These are phyloP conservation scores for Ceramica pisi DNA, from an alignment of 2,888 invertebrate species.

Conservation along the genomic window DNA sequence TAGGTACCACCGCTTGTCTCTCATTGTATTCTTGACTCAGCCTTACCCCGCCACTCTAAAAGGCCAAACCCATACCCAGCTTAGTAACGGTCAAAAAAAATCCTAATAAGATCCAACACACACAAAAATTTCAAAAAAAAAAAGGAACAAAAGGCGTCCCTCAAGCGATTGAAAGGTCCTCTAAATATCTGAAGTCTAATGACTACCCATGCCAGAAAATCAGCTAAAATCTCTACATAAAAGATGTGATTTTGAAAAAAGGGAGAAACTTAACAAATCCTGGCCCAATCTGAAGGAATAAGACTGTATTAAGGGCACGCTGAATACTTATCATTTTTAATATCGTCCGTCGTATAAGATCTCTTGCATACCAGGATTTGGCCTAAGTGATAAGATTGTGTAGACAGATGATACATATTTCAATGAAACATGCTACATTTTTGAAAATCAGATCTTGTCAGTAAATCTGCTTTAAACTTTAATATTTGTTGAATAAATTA, in stretches of 20 bases:
- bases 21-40: conserved; percentile 15
- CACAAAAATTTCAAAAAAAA: conserved; percentile 44
- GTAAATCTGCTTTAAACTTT: too few species aligned
- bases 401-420: background rate
- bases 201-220: conserved; percentile 52
- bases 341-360: conserved; percentile 68
- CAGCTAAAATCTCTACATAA: conserved; percentile 59
- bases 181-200: conserved; percentile 50
- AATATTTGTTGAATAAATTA: too few species aligned
- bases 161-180: conserved; percentile 42
- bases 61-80: conserved; percentile 32
- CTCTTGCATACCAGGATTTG: conserved; percentile 60
- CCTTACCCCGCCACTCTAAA: conserved; percentile 8
- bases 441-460: background rate
- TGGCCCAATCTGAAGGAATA: conserved; percentile 69
- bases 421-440: background rate
- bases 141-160: conserved; percentile 47
- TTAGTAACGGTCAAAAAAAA: conserved; percentile 33
- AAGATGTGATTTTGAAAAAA: conserved; percentile 58
- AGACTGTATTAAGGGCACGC: conserved; percentile 68
- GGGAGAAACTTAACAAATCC: conserved; percentile 62
- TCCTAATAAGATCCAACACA: conserved; percentile 51
- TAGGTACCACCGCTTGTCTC: background rate
- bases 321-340: conserved; percentile 76
- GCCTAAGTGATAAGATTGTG: conserved; percentile 25